Evolutionary conservation across 2,888 invertebrate genomes (phyloP).

Genomic region (Trimorus sp.): DNA sequence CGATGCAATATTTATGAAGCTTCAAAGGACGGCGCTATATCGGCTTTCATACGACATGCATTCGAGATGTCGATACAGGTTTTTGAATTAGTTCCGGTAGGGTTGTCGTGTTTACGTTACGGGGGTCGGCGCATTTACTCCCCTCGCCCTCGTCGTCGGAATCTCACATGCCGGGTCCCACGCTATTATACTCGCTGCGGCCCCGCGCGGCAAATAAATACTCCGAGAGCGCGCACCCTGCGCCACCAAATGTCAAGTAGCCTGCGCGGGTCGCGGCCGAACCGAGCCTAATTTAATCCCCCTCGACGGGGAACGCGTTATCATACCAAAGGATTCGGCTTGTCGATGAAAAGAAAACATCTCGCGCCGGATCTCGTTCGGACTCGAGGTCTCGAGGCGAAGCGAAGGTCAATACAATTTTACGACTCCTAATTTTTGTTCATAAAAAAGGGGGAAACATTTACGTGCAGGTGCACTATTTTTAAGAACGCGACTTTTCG

Average conservation of each 20-base stretch:
- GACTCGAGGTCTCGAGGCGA: no score
- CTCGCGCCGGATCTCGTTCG: no score
- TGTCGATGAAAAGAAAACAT: conserved; percentile 30
- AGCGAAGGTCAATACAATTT: no score
- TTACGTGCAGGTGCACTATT: no score
- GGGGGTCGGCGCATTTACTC: conserved; percentile 71
- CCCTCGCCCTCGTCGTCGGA: conserved; percentile 68
- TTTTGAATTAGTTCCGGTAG: conserved; percentile 74
- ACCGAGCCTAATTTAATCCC: conserved; percentile 71
- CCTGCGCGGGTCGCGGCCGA: conserved; percentile 63
- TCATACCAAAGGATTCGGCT: conserved; percentile 38
- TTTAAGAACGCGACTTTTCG: no score
- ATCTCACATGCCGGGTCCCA: conserved; percentile 77
- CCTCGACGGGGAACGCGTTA: conserved; percentile 51
- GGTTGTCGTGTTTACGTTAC: conserved; percentile 70
- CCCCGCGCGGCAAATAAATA: conserved; percentile 74
- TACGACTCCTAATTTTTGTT: no score
- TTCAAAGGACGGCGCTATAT: conserved; percentile 31
- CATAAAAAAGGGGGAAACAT: no score
- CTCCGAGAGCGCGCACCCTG: conserved; percentile 73
- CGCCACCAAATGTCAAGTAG: conserved; percentile 79
- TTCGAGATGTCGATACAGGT: conserved; percentile 70
- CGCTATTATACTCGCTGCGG: conserved; percentile 73
- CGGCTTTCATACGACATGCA: conserved; percentile 36
- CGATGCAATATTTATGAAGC: conserved; percentile 45